Evolutionary conservation across 2,113 vertebrate genomes (phyloP).

Genomic region (Microcebus tavaratra): DNA sequence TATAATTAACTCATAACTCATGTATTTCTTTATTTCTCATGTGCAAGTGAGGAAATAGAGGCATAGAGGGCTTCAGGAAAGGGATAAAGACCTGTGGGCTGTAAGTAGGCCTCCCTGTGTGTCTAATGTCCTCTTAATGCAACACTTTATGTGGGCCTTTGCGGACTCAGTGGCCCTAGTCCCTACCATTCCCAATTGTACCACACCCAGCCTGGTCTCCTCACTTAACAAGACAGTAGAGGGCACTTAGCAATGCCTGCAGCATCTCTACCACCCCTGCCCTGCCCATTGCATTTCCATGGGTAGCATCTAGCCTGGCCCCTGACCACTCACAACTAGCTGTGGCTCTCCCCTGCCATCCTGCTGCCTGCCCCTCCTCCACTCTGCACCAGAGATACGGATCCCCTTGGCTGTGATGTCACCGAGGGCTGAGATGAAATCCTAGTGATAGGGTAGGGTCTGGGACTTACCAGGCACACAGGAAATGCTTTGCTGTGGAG

Average conservation of each 20-base stretch:
- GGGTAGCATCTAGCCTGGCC: neutral
- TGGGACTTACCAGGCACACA: neutral
- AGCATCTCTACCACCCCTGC: neutral
- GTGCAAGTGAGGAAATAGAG: neutral
- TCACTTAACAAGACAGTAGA: neutral
- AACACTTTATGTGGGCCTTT: neutral
- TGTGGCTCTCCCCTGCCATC: neutral
- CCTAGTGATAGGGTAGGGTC: neutral
- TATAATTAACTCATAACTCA: neutral
- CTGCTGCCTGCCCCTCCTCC: neutral
- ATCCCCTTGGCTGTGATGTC: neutral
- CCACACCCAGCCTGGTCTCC: neutral
- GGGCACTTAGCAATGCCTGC: neutral
- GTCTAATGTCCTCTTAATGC: neutral
- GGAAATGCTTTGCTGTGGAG: constrained; percentile 38
- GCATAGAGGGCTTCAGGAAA: neutral
- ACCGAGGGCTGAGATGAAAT: neutral
- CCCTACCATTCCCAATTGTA: neutral
- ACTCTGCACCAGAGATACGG: neutral
- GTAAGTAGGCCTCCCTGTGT: too few relatives aligned
- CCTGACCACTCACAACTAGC: neutral
- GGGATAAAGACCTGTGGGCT: neutral
- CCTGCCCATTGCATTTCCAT: neutral
- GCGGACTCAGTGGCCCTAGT: neutral
- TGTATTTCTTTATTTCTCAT: neutral